phyloP scores from a whole-genome alignment of 2,888 invertebrate species.

The Lysandra bellargus region DNA sequence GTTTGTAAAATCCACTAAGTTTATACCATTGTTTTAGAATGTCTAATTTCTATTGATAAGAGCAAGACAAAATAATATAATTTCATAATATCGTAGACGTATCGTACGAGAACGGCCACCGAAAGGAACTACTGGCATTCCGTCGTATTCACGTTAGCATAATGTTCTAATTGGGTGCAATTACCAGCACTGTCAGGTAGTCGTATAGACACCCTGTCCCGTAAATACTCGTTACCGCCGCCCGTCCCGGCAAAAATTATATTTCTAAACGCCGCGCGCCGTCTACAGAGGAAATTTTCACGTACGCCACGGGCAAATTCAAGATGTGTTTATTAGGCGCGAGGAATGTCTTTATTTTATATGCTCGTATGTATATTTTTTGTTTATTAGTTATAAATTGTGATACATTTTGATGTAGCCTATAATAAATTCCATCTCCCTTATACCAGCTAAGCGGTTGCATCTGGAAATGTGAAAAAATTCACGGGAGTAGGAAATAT shows the following conservation, averaged over 20 bases:
- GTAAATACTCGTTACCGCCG: constrained; percentile 79
- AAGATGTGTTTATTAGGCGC: constrained; percentile 54
- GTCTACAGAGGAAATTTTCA: constrained; percentile 67
- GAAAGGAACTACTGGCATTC: not conserved
- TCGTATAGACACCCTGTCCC: constrained; percentile 64
- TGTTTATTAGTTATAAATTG: constrained; percentile 37
- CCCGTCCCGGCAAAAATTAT: constrained; percentile 73
- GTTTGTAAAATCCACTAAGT: no score
- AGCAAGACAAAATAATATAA: no score
- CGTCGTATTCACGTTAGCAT: constrained; percentile 79
- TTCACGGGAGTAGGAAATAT: no score
- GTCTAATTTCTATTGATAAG: no score
- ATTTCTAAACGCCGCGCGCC: constrained; percentile 70
- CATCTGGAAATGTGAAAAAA: no score
- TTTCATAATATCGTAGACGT: no score
- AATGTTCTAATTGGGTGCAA: constrained; percentile 79
- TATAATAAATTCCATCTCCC: no score
- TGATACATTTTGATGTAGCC: not conserved
- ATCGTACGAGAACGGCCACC: not conserved
- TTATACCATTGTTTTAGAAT: no score
- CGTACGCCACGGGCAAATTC: constrained; percentile 63
- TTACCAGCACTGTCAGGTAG: constrained; percentile 74
- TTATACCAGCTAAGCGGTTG: no score
- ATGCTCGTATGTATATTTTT: constrained; percentile 53
- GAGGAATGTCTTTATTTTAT: constrained; percentile 58